Evolutionary conservation across 2,888 invertebrate genomes (phyloP), one percentile per base, ranked within the genome.

Genomic region (Choreutis nemorana): DNA sequence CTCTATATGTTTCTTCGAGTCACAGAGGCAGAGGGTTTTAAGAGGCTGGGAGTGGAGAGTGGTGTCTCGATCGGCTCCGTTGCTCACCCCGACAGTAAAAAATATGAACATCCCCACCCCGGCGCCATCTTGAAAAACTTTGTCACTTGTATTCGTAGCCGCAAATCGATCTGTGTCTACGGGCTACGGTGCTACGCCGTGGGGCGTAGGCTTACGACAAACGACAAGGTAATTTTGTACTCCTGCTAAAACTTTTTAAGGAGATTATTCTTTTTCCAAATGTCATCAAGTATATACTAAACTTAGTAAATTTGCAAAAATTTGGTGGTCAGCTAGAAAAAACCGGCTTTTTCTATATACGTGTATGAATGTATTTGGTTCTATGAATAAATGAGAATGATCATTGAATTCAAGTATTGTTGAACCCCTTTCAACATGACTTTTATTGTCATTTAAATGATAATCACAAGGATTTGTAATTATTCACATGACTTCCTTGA

Each of bases 81-180:
- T 77, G 77, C 77, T 73, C 78, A 77, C 71, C 78, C 78, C 66
- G 77, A 78, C 77, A 75, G 75, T 75, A 77, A 78, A 77, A 78
- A 77, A 78, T 78, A 73, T 77, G 75, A 73, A 70, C 68, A 73
- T 73, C 73, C 62, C 66, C 60, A 59, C 50, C 53, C 44, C 40
- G 48, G 54, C 72, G 73, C 73, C 73, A 73, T 73, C 73, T 73
- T 73, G 73, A 70, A 73, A 73, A 73, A 72, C 62, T 73, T 73
- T 72, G 72, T 72, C 77, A 75, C 65, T 72, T 66, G 68, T 70
- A 67, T 62, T 71, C 73, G 55, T 70, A 67, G 62, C 72, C 73
- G 55, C 73, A 70, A 59, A 75, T 75, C 75, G 75, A 75, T 75
- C 62, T 68, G 66, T 68, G 66, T 73, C 71, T 72, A 65, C 34